Base-by-base conservation (phyloP, 2,888 invertebrate genomes). In the Lissonota sp. region DNA sequence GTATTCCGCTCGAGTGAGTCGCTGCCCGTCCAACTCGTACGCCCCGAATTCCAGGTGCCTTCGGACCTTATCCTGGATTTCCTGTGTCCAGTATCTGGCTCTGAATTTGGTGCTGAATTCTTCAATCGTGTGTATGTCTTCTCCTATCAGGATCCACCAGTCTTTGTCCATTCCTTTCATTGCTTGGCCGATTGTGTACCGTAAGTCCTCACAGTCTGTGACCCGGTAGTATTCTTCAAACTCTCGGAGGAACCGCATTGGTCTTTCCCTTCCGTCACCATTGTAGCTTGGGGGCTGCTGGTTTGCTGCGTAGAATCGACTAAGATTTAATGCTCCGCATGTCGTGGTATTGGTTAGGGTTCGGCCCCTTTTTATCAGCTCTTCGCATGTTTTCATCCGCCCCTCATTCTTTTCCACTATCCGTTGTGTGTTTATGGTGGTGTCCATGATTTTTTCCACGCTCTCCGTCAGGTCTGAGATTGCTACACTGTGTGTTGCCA, bases 261-360 rank as follows among this genome's bases (percentile, higher is more conserved):
- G 60, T 10, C 60, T 12, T 7, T 60, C 60, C 7, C 3, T 60
- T 6, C 60, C 60, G 14, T 60, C 60, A 0, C 60, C 60, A 5
- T 60, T 60, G 6, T 12, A 60, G 4, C 1, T 42, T 0, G 60
- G 60, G 5, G 60, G 60, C 42, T 42, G 40, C n/a, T n/a, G n/a
- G n/a, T n/a, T n/a, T n/a, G n/a, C n/a, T n/a, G n/a, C n/a, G n/a
- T n/a, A n/a, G n/a, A n/a, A n/a, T n/a, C n/a, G n/a, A n/a, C n/a
- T n/a, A n/a, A n/a, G n/a, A n/a, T n/a, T n/a, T n/a, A n/a, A n/a
- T n/a, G n/a, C n/a, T n/a, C n/a, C n/a, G n/a, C n/a, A n/a, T n/a
- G n/a, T n/a, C n/a, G n/a, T n/a, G n/a, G n/a, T n/a, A n/a, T n/a
- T n/a, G n/a, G n/a, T n/a, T n/a, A n/a, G n/a, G n/a, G n/a, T n/a